A percentile compares a stretch with the other conserved stretches of the same genome.
Conservation (phyloP, 2,797 vertebrate species). For the Phalanger gymnotis region DNA sequence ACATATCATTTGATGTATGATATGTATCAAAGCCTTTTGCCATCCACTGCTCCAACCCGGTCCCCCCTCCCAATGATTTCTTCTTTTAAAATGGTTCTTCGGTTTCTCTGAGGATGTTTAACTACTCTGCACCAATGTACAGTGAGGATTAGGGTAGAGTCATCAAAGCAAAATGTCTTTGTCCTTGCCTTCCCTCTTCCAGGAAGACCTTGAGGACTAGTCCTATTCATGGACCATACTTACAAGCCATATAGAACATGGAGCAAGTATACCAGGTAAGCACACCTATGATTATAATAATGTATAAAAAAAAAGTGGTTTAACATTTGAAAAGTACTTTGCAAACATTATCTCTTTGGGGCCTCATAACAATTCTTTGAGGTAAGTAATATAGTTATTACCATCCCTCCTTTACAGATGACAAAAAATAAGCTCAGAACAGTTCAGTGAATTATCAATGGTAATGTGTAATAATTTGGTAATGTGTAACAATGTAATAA, state of each 20-base stretch:
- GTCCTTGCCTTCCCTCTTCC: background rate
- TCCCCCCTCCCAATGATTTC: background rate
- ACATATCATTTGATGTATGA: background rate
- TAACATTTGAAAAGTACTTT: background rate
- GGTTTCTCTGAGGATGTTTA: background rate
- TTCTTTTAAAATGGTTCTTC: background rate
- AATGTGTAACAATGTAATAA: too few relatives aligned
- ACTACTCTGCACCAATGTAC: background rate
- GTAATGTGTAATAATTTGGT: too few relatives aligned
- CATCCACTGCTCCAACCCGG: background rate
- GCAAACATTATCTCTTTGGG: background rate
- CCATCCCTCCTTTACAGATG: background rate
- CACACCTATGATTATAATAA: background rate
- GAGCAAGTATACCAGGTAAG: background rate
- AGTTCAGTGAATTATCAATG: background rate
- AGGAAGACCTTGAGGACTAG: too few relatives aligned
- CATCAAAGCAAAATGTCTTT: background rate
- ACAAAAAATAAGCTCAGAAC: background rate
- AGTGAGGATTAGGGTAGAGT: background rate
- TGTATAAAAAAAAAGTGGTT: background rate
- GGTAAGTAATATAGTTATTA: background rate
- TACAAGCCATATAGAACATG: background rate
- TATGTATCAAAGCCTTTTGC: background rate
- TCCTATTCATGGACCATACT: background rate
- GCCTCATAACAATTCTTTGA: background rate